Conservation (phyloP, 2,113 vertebrate genomes). For the Muscicapa adusta region DNA sequence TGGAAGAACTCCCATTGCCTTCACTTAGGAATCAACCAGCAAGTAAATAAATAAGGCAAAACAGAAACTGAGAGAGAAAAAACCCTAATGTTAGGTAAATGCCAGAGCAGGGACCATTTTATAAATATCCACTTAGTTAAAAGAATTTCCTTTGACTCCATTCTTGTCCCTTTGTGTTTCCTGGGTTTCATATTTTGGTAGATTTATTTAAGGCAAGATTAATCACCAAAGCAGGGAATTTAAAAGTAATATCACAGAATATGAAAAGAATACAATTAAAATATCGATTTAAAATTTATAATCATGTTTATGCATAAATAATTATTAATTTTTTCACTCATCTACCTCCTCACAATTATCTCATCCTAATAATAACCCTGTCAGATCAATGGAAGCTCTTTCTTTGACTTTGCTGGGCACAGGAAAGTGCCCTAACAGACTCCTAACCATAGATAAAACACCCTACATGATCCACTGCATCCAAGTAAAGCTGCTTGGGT, state of each 20-base stretch:
- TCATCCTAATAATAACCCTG: background rate
- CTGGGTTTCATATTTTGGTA: background rate
- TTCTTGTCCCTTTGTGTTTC: background rate
- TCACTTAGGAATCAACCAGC: background rate
- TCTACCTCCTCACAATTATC: background rate
- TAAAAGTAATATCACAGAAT: background rate
- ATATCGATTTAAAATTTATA: background rate
- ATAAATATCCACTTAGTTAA: background rate
- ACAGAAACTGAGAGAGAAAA: background rate
- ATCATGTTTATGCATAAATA: slow-evolving; percentile 29
- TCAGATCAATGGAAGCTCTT: background rate
- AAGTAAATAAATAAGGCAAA: background rate
- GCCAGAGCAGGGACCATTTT: background rate
- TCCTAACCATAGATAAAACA: background rate
- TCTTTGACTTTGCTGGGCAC: background rate
- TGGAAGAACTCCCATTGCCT: background rate
- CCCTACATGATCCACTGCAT: background rate
- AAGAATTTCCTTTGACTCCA: background rate
- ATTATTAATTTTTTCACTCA: background rate
- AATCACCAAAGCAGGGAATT: background rate
- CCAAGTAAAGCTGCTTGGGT: background rate
- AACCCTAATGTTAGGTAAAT: background rate
- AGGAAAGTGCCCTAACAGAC: background rate
- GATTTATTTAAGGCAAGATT: background rate
- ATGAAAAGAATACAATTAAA: background rate